phyloP scores from a whole-genome alignment of 2,888 invertebrate genomes.

The Galeruca laticollis region DNA sequence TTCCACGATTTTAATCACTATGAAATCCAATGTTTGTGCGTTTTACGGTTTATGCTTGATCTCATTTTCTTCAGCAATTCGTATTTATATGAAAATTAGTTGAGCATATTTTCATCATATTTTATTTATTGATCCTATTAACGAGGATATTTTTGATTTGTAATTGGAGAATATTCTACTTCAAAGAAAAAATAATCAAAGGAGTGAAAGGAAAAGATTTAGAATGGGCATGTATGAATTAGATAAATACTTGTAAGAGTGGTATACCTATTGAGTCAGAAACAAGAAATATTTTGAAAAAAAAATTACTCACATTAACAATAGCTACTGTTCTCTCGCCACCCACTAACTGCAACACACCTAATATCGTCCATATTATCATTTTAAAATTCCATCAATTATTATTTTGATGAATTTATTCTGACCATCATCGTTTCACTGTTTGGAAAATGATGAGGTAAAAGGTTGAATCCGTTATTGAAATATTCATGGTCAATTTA shows the following conservation, averaged over 20 bases:
- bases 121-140: no score
- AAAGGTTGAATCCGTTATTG: slow-evolving; percentile 19
- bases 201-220: neutral
- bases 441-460: neutral
- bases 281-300: neutral
- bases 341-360: neutral
- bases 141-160: no score
- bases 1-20: no score
- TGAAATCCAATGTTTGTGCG: no score
- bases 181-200: neutral
- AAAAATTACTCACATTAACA: slow-evolving; percentile 37
- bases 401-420: neutral
- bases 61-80: no score
- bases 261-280: no score
- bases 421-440: neutral
- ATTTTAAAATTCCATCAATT: slow-evolving; percentile 15
- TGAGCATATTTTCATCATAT: no score
- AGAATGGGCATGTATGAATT: no score
- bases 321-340: slow-evolving; percentile 20
- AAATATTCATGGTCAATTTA: slow-evolving; percentile 29
- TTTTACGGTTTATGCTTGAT: no score
- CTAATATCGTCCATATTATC: slow-evolving; percentile 18
- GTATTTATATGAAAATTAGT: no score
- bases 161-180: no score
- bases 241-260: no score